Evolutionary conservation across 2,797 vertebrate species (phyloP), one percentile per base, ranked within the genome.

Genomic region (Gouania willdenowi): DNA sequence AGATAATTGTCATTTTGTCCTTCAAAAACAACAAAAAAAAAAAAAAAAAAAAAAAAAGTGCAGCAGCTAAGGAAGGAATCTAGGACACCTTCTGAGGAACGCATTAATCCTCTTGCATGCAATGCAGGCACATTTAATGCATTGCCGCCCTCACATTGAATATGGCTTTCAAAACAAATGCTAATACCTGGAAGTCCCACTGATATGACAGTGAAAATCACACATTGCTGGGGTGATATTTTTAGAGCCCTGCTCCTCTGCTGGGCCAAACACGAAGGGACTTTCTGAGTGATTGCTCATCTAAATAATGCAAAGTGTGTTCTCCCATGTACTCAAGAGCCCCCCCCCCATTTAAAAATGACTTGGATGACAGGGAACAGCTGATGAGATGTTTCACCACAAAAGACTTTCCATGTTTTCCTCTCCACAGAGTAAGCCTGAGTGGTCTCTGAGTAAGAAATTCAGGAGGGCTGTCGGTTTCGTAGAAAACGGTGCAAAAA

Each of bases 231-330:
- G 23, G 54, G 39, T 52, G 64, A 74, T 87, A 84, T 84, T 81
- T 85, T 85, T 85, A 82, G 77, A 66, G 16, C 45, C 5, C 22
- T 45, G 63, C 50, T 53, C 57, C 54, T 71, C 48, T 41, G 56
- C 66, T 41, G 49, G 45, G 51, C 65, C 63, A 49, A 76, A 85
- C 79, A 84, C 75, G 58, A 43, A 58, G 70, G 72, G 72, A 76
- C n/a, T 84, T 75, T 82, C 78, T 79, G 82, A 88, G 59, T 67
- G 79, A 88, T 85, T 82, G 78, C 67, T 65, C 72, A 76, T 78
- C 82, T 88, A 81, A 90, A 89, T 90, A 87, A 88, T 89, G 77
- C 79, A 89, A 75, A 81, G 45, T 67, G 55, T 73, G 70, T 80
- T 80, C 75, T 68, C 47, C 61, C 44, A 46, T 23, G 31, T 43